Conservation (phyloP, 2,113 vertebrate species). For the Aphyosemion australe region DNA sequence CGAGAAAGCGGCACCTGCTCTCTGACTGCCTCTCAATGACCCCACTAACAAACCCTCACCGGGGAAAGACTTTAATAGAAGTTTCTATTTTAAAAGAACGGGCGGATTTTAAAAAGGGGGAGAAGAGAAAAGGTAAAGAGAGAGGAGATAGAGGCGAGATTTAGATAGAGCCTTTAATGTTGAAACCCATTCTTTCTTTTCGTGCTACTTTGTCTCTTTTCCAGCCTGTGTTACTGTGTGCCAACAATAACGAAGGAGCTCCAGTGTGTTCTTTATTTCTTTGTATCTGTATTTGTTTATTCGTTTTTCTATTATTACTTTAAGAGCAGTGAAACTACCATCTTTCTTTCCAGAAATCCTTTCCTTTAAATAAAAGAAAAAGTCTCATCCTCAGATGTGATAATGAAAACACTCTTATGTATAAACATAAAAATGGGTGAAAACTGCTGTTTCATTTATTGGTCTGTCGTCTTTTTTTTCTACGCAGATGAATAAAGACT, state of each 20-base stretch:
- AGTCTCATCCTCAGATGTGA: conserved; percentile 58
- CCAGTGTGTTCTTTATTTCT: conserved; percentile 23
- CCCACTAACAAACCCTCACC: conserved; percentile 24
- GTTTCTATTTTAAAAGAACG: conserved; percentile 5
- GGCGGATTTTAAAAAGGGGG: conserved; percentile 42
- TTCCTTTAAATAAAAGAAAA: conserved; percentile 51
- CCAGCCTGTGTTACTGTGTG: conserved; percentile 48
- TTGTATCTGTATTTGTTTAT: conserved; percentile 30
- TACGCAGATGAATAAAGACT: conserved; percentile 76
- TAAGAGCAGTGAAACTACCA: conserved; percentile 57
- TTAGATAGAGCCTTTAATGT: conserved; percentile 52
- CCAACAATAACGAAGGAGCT: conserved; percentile 45
- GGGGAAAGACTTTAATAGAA: conserved; percentile 36
- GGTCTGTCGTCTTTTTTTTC: conserved; percentile 73
- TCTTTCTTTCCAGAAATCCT: conserved; percentile 64
- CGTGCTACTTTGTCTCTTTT: conserved; percentile 52
- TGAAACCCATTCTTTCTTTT: conserved; percentile 47
- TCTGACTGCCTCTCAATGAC: conserved; percentile 43
- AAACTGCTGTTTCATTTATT: conserved; percentile 66
- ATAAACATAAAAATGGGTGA: conserved; percentile 70
- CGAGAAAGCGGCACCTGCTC: conserved; percentile 32
- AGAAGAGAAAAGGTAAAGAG: conserved; percentile 23
- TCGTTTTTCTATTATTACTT: conserved; percentile 20
- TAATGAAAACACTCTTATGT: conserved; percentile 69
- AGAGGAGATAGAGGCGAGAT: conserved; percentile 11